Percentiles rank a stretch among this genome's conserved stretches.
Evolutionary conservation across 2,113 vertebrate species (phyloP).

Genomic region (Grammomys surdaster): DNA sequence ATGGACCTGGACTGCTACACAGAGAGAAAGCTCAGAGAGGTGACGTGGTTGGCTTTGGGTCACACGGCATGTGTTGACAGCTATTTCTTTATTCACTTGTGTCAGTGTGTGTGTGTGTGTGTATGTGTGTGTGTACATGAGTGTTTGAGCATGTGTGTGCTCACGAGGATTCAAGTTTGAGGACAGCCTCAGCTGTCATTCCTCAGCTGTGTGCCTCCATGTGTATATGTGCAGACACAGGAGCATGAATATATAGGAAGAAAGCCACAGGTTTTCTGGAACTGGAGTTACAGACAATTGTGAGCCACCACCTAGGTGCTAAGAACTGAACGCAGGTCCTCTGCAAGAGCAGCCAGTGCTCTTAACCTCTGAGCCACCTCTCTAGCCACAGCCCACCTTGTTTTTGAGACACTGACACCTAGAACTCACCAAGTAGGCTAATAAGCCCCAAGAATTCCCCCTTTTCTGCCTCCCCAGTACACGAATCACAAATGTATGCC

Average conservation of each 20-base stretch:
- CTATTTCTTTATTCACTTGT: neutral
- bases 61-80: neutral
- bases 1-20: neutral
- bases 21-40: conserved; percentile 3
- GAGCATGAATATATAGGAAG: too few relatives aligned
- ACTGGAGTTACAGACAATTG: neutral
- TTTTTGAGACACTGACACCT: neutral
- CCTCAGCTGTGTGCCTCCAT: neutral
- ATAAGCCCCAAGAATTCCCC: neutral
- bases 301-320: neutral
- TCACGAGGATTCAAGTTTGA: neutral
- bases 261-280: neutral
- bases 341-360: neutral
- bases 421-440: neutral
- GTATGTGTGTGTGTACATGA: neutral
- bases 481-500: neutral
- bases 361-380: neutral
- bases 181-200: neutral
- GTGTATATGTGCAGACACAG: neutral
- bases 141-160: neutral
- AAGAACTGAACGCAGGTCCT: neutral
- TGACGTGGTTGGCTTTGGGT: neutral
- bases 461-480: too few relatives aligned
- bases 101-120: neutral
- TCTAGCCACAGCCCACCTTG: too few relatives aligned